Evolutionary conservation across 2,113 vertebrate species (phyloP).

Genomic region (Vulpes ferrilata): DNA sequence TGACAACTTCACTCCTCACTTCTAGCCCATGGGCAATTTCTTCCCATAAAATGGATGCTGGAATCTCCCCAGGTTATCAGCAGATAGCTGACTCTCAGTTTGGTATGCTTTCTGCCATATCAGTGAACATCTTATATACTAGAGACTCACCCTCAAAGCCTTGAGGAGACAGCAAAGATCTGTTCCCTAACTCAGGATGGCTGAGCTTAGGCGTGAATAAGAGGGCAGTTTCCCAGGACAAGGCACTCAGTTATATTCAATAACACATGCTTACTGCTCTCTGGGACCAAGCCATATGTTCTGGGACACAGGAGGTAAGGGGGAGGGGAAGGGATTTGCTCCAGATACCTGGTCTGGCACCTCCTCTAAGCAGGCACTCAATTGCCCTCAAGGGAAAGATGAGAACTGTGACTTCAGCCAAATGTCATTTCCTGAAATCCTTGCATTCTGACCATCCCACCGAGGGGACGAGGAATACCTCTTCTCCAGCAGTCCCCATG

Average conservation of each 20-base stretch:
- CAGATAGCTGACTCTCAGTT: not conserved
- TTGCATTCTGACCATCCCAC: not conserved
- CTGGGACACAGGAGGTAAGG: not conserved
- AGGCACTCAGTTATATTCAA: too few species aligned
- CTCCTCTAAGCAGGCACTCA: not conserved
- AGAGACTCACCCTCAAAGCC: not conserved
- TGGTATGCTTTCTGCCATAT: not conserved
- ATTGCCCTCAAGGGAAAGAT: not conserved
- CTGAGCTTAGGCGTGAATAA: not conserved
- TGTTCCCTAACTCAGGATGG: not conserved
- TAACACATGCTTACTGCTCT: not conserved
- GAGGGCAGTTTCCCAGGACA: not conserved
- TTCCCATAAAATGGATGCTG: conserved; percentile 40
- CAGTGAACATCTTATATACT: not conserved
- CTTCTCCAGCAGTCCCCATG: not conserved
- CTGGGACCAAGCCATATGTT: not conserved
- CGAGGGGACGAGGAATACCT: not conserved
- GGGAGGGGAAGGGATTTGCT: not conserved
- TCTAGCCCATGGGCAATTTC: not conserved
- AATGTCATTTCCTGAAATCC: not conserved
- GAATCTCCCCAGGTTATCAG: not conserved
- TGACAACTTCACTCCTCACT: not conserved
- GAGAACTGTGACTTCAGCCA: not conserved
- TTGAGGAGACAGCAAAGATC: not conserved
- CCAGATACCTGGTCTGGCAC: not conserved